Evolutionary conservation across 2,888 invertebrate species (phyloP).

Genomic region (Tiliacea aurago): DNA sequence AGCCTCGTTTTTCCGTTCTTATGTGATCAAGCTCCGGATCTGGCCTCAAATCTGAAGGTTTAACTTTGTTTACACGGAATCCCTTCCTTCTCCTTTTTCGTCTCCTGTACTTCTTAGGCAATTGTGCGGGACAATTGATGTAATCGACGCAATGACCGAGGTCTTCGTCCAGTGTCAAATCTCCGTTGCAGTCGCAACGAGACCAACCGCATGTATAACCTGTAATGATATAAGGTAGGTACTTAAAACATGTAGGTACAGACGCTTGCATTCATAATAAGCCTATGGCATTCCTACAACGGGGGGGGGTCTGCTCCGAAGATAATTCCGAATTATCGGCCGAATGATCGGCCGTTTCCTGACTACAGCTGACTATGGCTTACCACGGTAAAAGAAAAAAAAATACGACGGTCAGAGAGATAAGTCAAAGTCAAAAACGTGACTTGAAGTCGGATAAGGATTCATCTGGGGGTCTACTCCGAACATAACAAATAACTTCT

Average conservation of each 20-base stretch:
- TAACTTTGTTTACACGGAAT: slow-evolving; percentile 13
- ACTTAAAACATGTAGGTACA: not conserved
- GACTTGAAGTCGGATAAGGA: no score
- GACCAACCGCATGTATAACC: slow-evolving; percentile 87
- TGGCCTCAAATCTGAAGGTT: slow-evolving; percentile 7
- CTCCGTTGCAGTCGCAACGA: slow-evolving; percentile 81
- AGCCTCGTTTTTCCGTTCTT: slow-evolving; percentile 22
- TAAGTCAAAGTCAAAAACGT: no score
- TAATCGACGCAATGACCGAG: slow-evolving; percentile 66
- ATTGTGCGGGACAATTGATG: slow-evolving; percentile 56
- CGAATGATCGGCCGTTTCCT: no score
- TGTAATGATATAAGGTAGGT: slow-evolving; percentile 49
- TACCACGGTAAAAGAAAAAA: no score
- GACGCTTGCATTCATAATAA: not conserved
- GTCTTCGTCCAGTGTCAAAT: slow-evolving; percentile 73
- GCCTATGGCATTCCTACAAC: not conserved
- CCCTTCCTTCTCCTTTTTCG: slow-evolving; percentile 3
- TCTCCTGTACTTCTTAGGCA: not conserved
- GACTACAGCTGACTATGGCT: no score
- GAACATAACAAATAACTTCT: no score
- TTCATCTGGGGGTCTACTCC: no score
- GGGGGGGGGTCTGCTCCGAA: no score
- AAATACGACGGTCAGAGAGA: no score
- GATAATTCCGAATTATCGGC: no score
- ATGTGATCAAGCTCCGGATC: slow-evolving; percentile 2